A percentile compares a stretch with the other conserved stretches of the same genome.
phyloP scores from a whole-genome alignment of 2,888 invertebrate species.

The Gymnoscelis rufifasciata region DNA sequence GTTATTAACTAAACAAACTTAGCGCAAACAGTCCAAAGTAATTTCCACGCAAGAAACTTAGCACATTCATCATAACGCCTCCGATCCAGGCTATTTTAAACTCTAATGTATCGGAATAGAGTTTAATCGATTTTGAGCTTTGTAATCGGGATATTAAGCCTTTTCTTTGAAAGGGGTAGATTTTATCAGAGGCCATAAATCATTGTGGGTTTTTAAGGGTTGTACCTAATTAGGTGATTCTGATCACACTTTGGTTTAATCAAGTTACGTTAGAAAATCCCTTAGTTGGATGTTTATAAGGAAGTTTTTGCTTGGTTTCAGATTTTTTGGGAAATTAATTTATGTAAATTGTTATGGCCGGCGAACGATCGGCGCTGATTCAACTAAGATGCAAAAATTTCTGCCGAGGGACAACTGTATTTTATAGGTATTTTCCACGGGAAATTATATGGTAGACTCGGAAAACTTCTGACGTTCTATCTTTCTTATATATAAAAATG shows the following conservation, averaged over 20 bases:
- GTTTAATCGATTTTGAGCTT: constrained; percentile 6
- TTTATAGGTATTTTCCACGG: too few relatives aligned
- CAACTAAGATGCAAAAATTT: too few relatives aligned
- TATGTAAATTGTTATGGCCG: neutral
- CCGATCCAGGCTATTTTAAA: constrained; percentile 14
- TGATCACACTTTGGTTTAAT: constrained; percentile 29
- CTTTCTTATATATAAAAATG: too few relatives aligned
- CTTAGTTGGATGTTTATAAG: constrained; percentile 9
- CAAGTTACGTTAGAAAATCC: constrained; percentile 19
- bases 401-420: too few relatives aligned
- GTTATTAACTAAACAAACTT: constrained; percentile 15
- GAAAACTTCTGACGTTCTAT: too few relatives aligned
- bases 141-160: constrained; percentile 10
- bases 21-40: constrained; percentile 27
- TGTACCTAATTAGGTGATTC: constrained; percentile 30
- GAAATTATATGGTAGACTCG: too few relatives aligned
- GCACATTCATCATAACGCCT: constrained; percentile 26
- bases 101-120: constrained; percentile 11
- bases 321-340: neutral
- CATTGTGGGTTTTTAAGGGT: constrained; percentile 30
- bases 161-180: constrained; percentile 18
- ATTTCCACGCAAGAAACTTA: constrained; percentile 28
- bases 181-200: constrained; percentile 30
- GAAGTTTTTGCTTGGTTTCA: constrained; percentile 2
- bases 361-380: too few relatives aligned